These are phyloP conservation scores for Rotaria socialis DNA, from an alignment of 2,888 invertebrate genomes.

Conservation along the genomic window DNA sequence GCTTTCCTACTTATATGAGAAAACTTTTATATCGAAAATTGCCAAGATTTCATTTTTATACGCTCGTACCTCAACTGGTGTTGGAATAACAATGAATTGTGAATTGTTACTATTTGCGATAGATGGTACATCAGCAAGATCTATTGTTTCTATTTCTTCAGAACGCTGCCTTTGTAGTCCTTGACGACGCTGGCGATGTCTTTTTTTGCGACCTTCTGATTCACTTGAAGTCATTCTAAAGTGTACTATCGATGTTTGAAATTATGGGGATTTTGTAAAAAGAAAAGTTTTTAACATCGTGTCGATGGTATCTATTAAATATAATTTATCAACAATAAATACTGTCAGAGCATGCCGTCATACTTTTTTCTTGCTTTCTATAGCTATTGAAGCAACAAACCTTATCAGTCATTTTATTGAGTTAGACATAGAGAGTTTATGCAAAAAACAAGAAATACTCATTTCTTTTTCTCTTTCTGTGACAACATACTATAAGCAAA, in stretches of 20 bases:
- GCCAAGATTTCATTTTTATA: not conserved
- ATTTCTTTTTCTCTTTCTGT: not conserved
- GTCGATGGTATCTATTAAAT: no score
- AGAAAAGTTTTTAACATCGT: no score
- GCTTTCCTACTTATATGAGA: not conserved
- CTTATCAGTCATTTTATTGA: not conserved
- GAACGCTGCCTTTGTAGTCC: not conserved
- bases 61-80: not conserved
- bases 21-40: not conserved
- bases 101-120: not conserved
- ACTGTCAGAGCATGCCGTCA: not conserved
- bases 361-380: not conserved
- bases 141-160: no score
- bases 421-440: not conserved
- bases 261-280: no score
- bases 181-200: no score
- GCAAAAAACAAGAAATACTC: not conserved
- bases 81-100: not conserved
- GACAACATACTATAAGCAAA: no score
- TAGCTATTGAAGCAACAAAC: not conserved
- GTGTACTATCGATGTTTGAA: not conserved
- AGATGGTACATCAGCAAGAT: no score
- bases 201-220: not conserved
- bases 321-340: not conserved
- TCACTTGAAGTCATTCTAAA: not conserved